Conservation (phyloP, 2,888 invertebrate species). For the Lacanobia oleracea region DNA sequence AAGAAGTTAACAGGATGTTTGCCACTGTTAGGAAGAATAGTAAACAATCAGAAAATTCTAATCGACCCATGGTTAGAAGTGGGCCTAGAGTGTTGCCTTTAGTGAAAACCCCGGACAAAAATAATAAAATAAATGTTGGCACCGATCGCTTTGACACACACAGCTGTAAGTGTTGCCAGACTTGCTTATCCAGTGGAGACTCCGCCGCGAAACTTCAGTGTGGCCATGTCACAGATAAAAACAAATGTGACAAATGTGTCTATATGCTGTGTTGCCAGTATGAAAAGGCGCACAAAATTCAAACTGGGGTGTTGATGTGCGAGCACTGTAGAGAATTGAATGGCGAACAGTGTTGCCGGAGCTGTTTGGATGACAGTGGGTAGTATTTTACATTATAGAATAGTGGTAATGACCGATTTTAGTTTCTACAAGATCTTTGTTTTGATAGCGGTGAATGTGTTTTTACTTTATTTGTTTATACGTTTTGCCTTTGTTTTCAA, state of each 20-base stretch:
- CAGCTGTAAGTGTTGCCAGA: conserved; percentile 73
- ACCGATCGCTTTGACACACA: conserved; percentile 16
- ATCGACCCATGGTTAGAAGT: conserved; percentile 79
- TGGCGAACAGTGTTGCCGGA: conserved; percentile 46
- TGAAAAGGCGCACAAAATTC: conserved; percentile 62
- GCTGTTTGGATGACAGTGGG: conserved; percentile 44
- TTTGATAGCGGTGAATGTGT: background rate
- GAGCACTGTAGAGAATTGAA: conserved; percentile 67
- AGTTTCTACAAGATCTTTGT: conserved; percentile 38
- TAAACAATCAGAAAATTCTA: conserved; percentile 66
- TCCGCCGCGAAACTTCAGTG: conserved; percentile 69
- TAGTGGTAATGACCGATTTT: conserved; percentile 33
- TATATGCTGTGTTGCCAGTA: conserved; percentile 77
- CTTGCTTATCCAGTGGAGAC: conserved; percentile 81
- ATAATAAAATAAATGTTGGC: conserved; percentile 5
- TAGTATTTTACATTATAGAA: conserved; percentile 8
- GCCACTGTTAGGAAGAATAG: conserved; percentile 77
- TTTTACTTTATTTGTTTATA: conserved; percentile 18
- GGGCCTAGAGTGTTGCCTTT: conserved; percentile 85
- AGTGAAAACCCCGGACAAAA: conserved; percentile 72
- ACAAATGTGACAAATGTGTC: conserved; percentile 71
- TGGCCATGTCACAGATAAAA: conserved; percentile 64
- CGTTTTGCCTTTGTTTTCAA: conserved; percentile 47
- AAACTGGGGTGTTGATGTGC: conserved; percentile 66
- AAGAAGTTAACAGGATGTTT: conserved; percentile 87